Evolutionary conservation across 2,113 vertebrate genomes (phyloP).

Genomic region (Oceanites oceanicus): DNA sequence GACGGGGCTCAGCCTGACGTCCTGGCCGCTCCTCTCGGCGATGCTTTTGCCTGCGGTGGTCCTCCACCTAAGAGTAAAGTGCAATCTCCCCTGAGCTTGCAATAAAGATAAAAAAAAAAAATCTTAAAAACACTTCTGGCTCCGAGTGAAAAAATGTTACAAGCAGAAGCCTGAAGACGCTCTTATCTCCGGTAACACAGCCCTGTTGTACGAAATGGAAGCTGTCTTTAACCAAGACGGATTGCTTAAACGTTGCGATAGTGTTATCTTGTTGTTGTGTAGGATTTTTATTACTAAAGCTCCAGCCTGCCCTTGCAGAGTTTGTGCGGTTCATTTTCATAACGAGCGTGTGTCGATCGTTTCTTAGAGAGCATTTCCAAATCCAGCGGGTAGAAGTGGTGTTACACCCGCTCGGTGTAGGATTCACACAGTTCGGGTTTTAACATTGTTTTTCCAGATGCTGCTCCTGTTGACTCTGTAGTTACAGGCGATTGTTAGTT

Average conservation of each 20-base stretch:
- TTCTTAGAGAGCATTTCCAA: not conserved
- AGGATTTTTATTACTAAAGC: not conserved
- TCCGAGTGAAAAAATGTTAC: not conserved
- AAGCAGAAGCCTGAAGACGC: not conserved
- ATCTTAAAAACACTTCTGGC: not conserved
- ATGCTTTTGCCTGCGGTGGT: not conserved
- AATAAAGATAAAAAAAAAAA: not conserved
- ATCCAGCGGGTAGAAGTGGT: not conserved
- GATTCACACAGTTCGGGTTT: accelerated
- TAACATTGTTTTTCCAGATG: not conserved
- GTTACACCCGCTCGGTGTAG: not conserved
- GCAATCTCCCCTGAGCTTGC: not conserved
- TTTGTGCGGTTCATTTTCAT: not conserved
- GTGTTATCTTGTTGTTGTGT: not conserved
- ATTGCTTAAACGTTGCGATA: accelerated
- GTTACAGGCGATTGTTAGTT: not conserved
- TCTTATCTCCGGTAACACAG: not conserved
- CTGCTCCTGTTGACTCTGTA: not conserved
- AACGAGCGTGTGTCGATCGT: accelerated
- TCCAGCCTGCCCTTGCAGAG: not conserved
- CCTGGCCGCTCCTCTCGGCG: accelerated
- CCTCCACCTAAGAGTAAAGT: not conserved
- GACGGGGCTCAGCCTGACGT: not conserved
- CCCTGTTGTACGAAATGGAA: not conserved
- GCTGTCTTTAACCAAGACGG: not conserved